Evolutionary conservation across 2,797 vertebrate genomes (phyloP), one percentile per base, ranked within the genome.

Genomic region (Sparus aurata): DNA sequence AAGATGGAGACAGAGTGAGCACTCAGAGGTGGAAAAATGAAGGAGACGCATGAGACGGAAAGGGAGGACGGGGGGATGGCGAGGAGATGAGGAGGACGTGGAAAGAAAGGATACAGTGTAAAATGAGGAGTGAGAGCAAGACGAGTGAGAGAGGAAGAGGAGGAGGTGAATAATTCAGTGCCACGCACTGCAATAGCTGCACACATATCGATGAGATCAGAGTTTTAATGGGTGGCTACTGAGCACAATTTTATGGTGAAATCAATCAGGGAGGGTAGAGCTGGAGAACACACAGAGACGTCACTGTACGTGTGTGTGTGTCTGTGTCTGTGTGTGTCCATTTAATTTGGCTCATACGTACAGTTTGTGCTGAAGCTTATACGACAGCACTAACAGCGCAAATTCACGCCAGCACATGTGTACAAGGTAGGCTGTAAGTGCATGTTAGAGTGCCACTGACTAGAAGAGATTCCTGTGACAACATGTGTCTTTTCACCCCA

Each of bases 171-270:
- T 93, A 91, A 94, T 92, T 92, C 90, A 93, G 87, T 62, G 85
- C 84, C 87, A 92, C 84, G 91, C 91, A 93, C 92, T 94, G 90
- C 91, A 94, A 95, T 95, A 94, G 94, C 95, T 93, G 92, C 89
- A 93, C 93, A 95, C 92, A 91, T 94, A 95, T 92, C 92, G 93
- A 93, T 94, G 95, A 95, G 94, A 96, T 95, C 95, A 95, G 92
- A 96, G 95, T 93, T 96, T 96, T 96, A 97, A 97, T 95, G 95
- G 95, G 91, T 91, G 93, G 87, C 90, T 96, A 95, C 95, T 94
- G 93, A 94, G 94, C 92, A 91, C 94, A 95, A 94, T 96, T 96
- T 96, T 94, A 96, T 95, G 93, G 93, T 92, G 93, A 95, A 96
- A 96, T 96, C 96, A 96, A 95, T 96, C 95, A 95, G 84, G 83